Evolutionary conservation across 2,113 vertebrate species (phyloP).

Genomic region (Castor canadensis): DNA sequence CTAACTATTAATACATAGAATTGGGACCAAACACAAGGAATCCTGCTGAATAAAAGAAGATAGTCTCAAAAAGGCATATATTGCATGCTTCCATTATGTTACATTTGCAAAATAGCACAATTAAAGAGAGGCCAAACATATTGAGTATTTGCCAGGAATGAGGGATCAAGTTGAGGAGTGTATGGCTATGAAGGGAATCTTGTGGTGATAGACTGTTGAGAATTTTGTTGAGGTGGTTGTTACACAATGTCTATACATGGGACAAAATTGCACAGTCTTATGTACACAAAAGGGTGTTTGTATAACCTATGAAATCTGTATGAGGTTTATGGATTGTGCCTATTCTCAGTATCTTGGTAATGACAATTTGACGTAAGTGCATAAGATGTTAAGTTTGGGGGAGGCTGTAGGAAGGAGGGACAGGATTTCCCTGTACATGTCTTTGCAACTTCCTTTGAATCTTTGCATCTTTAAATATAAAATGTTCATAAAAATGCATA

Average conservation of each 20-base stretch:
- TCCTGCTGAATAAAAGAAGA: not conserved
- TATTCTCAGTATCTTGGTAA: not conserved
- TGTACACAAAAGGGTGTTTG: not conserved
- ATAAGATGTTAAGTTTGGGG: not conserved
- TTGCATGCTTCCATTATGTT: not conserved
- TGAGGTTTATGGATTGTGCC: not conserved
- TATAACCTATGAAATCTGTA: not conserved
- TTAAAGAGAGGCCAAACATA: not conserved
- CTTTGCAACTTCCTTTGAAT: not conserved
- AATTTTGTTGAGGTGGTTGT: not conserved
- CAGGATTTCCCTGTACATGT: not conserved
- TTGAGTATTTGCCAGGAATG: not conserved
- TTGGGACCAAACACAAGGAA: not conserved
- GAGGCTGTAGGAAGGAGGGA: not conserved
- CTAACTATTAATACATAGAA: not conserved
- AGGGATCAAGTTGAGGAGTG: not conserved
- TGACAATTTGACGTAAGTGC: not conserved
- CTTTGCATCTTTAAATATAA: constrained; percentile 1
- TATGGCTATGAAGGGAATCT: not conserved
- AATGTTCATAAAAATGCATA: not conserved
- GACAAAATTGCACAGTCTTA: not conserved
- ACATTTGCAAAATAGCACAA: not conserved
- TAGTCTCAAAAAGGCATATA: not conserved
- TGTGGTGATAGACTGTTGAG: not conserved
- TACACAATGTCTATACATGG: not conserved